Conservation (phyloP, 2,888 invertebrate genomes). For the Icerya purchasi region DNA sequence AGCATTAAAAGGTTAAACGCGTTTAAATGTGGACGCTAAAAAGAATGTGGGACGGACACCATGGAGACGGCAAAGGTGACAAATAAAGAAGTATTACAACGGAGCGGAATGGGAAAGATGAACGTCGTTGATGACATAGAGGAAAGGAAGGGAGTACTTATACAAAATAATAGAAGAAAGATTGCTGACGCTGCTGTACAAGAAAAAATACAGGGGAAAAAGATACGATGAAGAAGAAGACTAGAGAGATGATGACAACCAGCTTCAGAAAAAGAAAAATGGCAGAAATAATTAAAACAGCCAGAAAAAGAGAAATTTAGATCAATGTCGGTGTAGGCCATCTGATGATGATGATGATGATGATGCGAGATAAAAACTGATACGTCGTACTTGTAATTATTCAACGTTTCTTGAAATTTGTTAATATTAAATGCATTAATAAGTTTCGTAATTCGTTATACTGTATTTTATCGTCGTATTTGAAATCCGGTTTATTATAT, state of each 20-base stretch:
- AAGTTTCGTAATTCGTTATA: too few relatives aligned
- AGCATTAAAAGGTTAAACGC: not conserved
- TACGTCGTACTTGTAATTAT: too few relatives aligned
- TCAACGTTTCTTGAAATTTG: too few relatives aligned
- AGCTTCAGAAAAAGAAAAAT: not conserved
- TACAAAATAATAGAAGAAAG: not conserved
- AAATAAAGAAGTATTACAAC: not conserved
- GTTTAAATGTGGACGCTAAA: not conserved
- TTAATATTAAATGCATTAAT: too few relatives aligned
- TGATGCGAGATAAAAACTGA: too few relatives aligned
- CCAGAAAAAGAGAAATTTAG: not conserved
- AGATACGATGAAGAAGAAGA: not conserved
- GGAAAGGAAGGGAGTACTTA: not conserved
- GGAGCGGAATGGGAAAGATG: not conserved
- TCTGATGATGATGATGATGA: too few relatives aligned
- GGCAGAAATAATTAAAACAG: not conserved
- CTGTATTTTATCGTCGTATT: too few relatives aligned
- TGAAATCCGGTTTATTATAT: too few relatives aligned
- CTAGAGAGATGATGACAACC: not conserved
- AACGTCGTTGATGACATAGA: not conserved
- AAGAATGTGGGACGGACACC: not conserved
- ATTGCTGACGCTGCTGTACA: not conserved
- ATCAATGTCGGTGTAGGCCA: too few relatives aligned
- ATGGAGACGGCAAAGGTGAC: not conserved
- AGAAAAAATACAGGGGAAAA: not conserved